Percentiles rank a stretch among this genome's conserved stretches.
Evolutionary conservation across 2,797 vertebrate genomes (phyloP).

Genomic region (Apogon hyalosoma): DNA sequence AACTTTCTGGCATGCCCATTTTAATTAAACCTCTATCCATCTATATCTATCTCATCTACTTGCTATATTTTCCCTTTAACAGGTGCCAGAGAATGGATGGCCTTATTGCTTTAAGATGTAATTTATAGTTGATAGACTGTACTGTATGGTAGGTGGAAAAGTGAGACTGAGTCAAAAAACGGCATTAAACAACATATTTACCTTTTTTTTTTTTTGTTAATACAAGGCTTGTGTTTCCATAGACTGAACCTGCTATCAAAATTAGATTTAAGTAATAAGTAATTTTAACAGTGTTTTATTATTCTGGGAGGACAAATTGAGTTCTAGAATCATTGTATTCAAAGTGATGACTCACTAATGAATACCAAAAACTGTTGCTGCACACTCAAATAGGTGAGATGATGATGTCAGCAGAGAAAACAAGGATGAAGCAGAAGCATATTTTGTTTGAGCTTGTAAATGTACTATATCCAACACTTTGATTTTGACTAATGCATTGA

Average conservation of each 20-base stretch:
- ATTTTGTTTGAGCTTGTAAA: not conserved
- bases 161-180: not conserved
- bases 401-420: not conserved
- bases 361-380: not conserved
- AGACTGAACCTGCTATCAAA: too few species aligned
- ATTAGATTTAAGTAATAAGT: too few species aligned
- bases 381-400: not conserved
- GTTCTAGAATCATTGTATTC: not conserved
- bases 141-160: not conserved
- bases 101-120: conserved; percentile 5
- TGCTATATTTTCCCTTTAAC: not conserved
- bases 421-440: not conserved
- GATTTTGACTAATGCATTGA: not conserved
- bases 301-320: too few species aligned
- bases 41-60: not conserved
- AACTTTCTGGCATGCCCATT: not conserved
- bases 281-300: not conserved
- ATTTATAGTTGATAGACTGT: not conserved
- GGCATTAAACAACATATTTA: not conserved
- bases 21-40: not conserved
- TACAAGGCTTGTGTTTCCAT: too few species aligned
- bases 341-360: not conserved
- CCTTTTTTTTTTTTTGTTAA: too few species aligned
- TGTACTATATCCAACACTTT: not conserved
- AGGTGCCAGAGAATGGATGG: not conserved